phyloP scores from a whole-genome alignment of 2,113 vertebrate species.

The Nyctibius bracteatus region DNA sequence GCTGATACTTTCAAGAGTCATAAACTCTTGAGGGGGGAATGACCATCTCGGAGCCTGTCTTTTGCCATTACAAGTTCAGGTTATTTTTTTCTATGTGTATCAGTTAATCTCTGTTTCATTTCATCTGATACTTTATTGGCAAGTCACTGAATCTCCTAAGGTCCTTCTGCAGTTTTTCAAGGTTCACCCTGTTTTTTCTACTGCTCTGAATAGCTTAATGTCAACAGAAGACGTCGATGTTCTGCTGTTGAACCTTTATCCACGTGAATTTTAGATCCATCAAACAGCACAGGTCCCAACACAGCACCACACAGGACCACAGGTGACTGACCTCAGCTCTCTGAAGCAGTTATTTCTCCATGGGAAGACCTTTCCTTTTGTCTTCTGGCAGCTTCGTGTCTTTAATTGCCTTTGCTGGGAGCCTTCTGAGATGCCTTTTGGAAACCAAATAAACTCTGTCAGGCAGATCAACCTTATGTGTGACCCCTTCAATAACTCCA shows the following conservation, averaged over 20 bases:
- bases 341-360: neutral
- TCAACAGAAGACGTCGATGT: neutral
- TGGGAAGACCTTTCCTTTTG: neutral
- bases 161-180: neutral
- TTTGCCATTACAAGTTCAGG: neutral
- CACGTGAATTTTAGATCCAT: neutral
- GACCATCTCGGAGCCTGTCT: rapidly evolving
- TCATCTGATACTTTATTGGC: neutral
- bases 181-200: neutral
- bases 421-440: neutral
- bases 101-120: neutral
- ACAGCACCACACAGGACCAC: neutral
- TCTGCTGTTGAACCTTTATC: neutral
- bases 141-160: neutral
- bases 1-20: neutral
- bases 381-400: neutral
- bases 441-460: neutral
- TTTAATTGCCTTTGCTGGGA: neutral
- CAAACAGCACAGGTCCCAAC: neutral
- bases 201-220: neutral
- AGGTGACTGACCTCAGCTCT: neutral
- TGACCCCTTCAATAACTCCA: neutral
- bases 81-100: neutral
- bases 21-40: neutral
- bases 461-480: neutral